phyloP scores from a whole-genome alignment of 1,140 invertebrate genomes.

The Chionoecetes opilio region DNA sequence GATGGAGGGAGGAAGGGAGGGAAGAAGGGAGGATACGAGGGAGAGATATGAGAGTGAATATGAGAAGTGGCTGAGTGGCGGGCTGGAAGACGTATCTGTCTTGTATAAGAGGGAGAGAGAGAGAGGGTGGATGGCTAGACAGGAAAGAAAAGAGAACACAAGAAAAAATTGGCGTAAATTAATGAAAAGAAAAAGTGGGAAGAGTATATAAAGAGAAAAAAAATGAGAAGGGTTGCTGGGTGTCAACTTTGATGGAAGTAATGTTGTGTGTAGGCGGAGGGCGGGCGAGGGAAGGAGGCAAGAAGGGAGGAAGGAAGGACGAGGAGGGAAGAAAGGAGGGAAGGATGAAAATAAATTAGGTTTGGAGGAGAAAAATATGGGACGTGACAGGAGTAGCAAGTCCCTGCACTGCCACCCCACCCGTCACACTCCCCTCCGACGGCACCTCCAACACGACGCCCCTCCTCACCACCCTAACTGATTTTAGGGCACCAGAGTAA shows the following conservation, averaged over 20 bases:
- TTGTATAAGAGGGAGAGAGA: no score
- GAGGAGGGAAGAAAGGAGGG: neutral
- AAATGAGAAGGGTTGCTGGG: neutral
- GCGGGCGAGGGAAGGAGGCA: neutral
- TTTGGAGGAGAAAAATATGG: conserved; percentile 9
- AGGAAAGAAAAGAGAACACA: no score
- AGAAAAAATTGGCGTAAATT: no score
- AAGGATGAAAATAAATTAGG: conserved; percentile 21
- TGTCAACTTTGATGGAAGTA: neutral
- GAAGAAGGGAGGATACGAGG: no score
- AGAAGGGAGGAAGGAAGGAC: neutral
- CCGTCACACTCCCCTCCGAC: neutral
- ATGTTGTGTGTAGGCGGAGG: neutral
- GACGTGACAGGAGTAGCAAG: neutral
- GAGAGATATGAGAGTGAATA: neutral
- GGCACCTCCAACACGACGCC: neutral
- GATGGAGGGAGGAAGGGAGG: neutral
- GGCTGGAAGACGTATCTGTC: no score
- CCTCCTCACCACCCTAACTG: neutral
- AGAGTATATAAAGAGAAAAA: neutral
- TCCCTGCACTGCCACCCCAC: neutral
- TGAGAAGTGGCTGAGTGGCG: neutral
- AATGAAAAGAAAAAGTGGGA: no score
- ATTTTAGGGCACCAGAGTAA: no score
- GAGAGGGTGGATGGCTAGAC: no score